Evolutionary conservation across 2,113 vertebrate genomes (phyloP), one percentile per base, ranked within the genome.

Genomic region (Megaptera novaeangliae): DNA sequence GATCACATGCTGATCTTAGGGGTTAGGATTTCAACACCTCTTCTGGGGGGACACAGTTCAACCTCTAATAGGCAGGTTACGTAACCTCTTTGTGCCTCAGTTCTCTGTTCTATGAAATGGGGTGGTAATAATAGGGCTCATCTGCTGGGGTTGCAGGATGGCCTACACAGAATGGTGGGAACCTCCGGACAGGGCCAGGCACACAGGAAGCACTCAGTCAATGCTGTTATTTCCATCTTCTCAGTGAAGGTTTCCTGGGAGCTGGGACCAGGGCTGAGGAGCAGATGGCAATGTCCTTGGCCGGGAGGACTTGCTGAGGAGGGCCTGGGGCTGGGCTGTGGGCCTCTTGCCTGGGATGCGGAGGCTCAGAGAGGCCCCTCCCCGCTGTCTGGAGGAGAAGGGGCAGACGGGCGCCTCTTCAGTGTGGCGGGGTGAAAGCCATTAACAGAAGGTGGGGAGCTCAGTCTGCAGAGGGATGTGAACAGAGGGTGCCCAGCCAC

Each of bases 391-490:
- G 59, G 72, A 46, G 57, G 49, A 46, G 55, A 27, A 8, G 13
- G 27, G 77, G 17, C 0, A 0, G 5, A 12, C 4, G 1, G 68
- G 55, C 2, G 3, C 72, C 63, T 75, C 36, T 85, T 59, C 27
- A 10, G 61, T 7, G 20, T 44, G 52, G n/a, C 49, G 13, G 20
- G 21, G 21, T n/a, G 69, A 80, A 29, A 25, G 15, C 72, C 36
- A 0, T 44, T 17, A 18, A 36, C 39, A 9, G 69, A 5, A 55
- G n/a, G n/a, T 31, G 9, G 15, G 44, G 49, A 13, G 21, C 55
- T 46, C 69, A n/a, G 0, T 36, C 55, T 36, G 13, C 14, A 2
- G 57, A 36, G 17, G n/a, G 36, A 0, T 49, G 29, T 31, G 61
- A 34, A 49, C 36, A 20, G 44, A 31, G 64, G 61, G 12, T 25